These are phyloP conservation scores for Centropus unirufus DNA, from an alignment of 2,113 vertebrate genomes.

Conservation along the genomic window DNA sequence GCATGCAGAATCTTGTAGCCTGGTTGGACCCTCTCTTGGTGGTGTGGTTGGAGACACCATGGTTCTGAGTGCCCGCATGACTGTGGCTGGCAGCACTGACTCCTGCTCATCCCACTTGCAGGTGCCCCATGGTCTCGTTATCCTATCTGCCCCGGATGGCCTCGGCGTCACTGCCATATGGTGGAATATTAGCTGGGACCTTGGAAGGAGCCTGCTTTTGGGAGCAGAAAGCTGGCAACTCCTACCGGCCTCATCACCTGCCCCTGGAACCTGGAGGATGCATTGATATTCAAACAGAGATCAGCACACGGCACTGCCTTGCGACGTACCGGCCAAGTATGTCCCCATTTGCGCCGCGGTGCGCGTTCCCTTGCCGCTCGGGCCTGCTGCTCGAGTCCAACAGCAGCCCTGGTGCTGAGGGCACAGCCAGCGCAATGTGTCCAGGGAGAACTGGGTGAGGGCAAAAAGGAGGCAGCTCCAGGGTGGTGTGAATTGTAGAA, in stretches of 20 bases:
- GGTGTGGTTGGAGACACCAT: neutral
- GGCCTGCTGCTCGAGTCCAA: neutral
- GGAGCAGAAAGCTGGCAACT: conserved; percentile 82
- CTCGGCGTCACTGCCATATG: conserved; percentile 84
- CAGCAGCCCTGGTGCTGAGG: neutral
- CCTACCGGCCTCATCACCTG: conserved; percentile 85
- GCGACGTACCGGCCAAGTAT: conserved; percentile 90
- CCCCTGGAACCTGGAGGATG: conserved; percentile 87
- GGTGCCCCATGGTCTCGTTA: conserved; percentile 90
- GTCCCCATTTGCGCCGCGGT: neutral
- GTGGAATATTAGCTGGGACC: conserved; percentile 90
- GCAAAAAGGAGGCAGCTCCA: neutral
- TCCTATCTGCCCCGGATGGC: conserved; percentile 88
- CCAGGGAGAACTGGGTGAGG: rapidly evolving
- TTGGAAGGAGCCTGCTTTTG: conserved; percentile 93
- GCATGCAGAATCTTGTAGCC: neutral
- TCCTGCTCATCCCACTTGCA: conserved; percentile 29
- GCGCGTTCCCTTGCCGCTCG: rapidly evolving
- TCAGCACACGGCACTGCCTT: conserved; percentile 89
- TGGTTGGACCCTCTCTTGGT: neutral
- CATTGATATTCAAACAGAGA: conserved; percentile 90
- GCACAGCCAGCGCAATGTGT: no score
- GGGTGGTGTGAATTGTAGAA: neutral
- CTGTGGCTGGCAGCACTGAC: neutral
- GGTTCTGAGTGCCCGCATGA: neutral